Evolutionary conservation across 2,888 invertebrate genomes (phyloP).

Genomic region (Rhodophaea formosa): DNA sequence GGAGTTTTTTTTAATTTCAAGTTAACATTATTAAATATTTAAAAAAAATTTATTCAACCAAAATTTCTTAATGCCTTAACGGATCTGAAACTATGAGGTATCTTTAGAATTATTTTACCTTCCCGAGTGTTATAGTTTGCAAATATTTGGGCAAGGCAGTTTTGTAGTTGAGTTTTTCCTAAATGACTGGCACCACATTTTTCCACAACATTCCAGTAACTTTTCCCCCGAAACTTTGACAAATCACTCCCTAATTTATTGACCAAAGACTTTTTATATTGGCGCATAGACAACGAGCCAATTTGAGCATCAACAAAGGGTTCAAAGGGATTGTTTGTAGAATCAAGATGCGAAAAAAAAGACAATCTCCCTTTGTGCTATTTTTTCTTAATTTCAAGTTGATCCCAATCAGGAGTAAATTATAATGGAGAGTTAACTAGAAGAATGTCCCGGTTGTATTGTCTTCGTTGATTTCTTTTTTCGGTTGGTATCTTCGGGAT

Average conservation of each 20-base stretch:
- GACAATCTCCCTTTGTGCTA: conserved; percentile 71
- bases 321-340: conserved; percentile 66
- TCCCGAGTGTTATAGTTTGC: no score
- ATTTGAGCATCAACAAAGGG: conserved; percentile 46
- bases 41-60: no score
- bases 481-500: conserved; percentile 60
- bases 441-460: conserved; percentile 70
- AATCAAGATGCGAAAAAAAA: conserved; percentile 72
- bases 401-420: conserved; percentile 80
- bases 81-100: no score
- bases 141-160: no score
- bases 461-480: conserved; percentile 61
- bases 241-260: conserved; percentile 11
- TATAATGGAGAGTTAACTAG: conserved; percentile 78
- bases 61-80: no score
- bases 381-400: conserved; percentile 80
- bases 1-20: no score
- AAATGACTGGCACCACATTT: no score
- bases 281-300: conserved; percentile 26
- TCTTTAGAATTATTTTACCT: no score
- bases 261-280: conserved; percentile 11
- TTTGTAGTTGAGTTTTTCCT: no score
- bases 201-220: neutral
- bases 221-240: neutral
- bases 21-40: no score